Evolutionary conservation across 1,140 invertebrate species (phyloP), one percentile per base, ranked within the genome.

Genomic region (Sycophaga agraensis): DNA sequence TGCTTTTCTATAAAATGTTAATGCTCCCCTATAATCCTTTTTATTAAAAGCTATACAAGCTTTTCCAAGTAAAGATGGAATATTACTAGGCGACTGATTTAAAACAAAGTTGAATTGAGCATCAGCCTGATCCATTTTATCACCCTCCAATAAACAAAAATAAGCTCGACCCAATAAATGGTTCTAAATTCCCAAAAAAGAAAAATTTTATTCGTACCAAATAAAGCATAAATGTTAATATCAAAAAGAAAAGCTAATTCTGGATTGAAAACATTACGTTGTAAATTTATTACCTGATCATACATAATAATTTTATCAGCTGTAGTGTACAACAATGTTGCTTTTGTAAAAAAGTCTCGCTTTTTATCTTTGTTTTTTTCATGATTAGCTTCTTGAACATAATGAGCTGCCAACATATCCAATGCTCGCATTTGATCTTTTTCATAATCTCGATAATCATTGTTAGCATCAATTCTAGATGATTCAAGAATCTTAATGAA

Each of bases 301-400:
- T 99, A 99, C 96, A 99, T 99, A 68, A 98, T 97, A 75, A 99
- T 99, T 84, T 98, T 98, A 77, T 99, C 98, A 26, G 96, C 97
- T 63, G 94, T 96, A 0, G 96, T 99, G 75, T 99, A 99, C 1
- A 99, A 78, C 37, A 96, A 83, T 5, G 96, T 99, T 0, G 98
- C 98, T 85, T 98, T 97, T 16, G 91, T 93, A 73, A 99, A 99
- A 2, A 97, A 83, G 68, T 99, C 96, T 65, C 92, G 86, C 75
- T 96, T 97, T 68, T 92, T 93, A 66, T 98, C 96, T 73, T 97
- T 97, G 61, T 93, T 91, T 70, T 98, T 97, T 73, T 99, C 96
- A 51, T 89, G 89, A 73, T 97, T 97, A 0, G 96, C 94, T 81
- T 94, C 88, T 76, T 97, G 94, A 0, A 99, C 96, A 87, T 98